phyloP scores from a whole-genome alignment of 2,113 vertebrate genomes.

The Morone saxatilis region DNA sequence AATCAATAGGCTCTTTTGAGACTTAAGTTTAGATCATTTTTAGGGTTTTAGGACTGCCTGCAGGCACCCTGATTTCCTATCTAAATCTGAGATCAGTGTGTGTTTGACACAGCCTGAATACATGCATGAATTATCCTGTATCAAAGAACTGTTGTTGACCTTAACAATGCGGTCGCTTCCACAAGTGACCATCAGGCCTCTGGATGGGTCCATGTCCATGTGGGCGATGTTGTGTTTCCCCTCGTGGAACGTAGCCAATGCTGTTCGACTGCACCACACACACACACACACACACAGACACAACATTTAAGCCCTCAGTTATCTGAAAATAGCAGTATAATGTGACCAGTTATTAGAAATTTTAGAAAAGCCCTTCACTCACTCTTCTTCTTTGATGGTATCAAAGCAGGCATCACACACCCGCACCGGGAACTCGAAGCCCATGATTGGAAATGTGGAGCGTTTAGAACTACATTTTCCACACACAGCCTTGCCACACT shows the following conservation, averaged over 20 bases:
- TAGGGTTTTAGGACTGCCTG: not conserved
- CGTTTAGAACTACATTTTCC: conserved; percentile 96
- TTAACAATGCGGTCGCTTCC: conserved; percentile 95
- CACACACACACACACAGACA: conserved; percentile 30
- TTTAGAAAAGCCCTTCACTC: conserved; percentile 78
- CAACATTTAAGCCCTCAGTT: conserved; percentile 7
- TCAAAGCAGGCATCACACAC: conserved; percentile 95
- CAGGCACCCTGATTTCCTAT: not conserved
- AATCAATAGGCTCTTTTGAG: too few species aligned
- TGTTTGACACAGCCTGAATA: not conserved
- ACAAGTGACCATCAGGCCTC: conserved; percentile 97
- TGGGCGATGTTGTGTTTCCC: conserved; percentile 97
- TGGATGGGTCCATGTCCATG: conserved; percentile 95
- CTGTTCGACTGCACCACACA: conserved; percentile 86
- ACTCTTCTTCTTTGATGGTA: conserved; percentile 97
- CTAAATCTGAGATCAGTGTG: not conserved
- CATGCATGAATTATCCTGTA: conserved; percentile 25
- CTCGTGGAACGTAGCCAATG: conserved; percentile 97
- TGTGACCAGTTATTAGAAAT: not conserved
- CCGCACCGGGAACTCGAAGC: conserved; percentile 97
- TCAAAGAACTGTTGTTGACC: conserved; percentile 82
- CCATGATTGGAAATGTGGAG: conserved; percentile 95
- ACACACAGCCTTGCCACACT: conserved; percentile 96
- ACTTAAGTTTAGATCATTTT: not conserved
- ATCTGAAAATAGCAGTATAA: not conserved